Percentiles rank a stretch among this genome's conserved stretches.
phyloP scores from a whole-genome alignment of 37 sponge, comb jelly and placozoan species.

The Dysidea cf. avara region DNA sequence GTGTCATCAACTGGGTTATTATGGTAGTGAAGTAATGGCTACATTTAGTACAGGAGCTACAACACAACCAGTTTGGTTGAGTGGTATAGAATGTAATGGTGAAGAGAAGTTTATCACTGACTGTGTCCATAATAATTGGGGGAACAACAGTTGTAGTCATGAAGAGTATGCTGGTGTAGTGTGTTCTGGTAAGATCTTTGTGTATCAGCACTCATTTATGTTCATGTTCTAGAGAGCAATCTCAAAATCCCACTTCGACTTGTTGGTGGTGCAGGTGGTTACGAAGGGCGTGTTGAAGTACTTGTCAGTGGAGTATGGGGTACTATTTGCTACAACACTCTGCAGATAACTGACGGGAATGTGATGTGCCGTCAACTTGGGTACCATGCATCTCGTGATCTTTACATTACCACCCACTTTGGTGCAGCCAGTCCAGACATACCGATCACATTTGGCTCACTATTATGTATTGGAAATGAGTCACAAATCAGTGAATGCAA shows the following conservation, averaged over 20 bases:
- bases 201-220: neutral
- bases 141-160: neutral
- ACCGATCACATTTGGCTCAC: neutral
- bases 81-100: slow-evolving; percentile 19
- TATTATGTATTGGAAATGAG: neutral
- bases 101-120: slow-evolving; percentile 10
- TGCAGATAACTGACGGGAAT: slow-evolving; percentile 5
- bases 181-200: slow-evolving; percentile 9
- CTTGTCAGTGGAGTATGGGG: neutral
- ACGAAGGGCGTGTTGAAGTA: neutral
- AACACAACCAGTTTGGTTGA: slow-evolving; percentile 20
- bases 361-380: slow-evolving; percentile 2
- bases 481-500: neutral
- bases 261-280: neutral
- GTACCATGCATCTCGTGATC: neutral
- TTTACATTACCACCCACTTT: neutral
- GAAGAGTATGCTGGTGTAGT: neutral
- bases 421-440: neutral
- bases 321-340: neutral
- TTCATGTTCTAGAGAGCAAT: neutral
- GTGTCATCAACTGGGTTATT: slow-evolving; percentile 10
- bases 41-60: slow-evolving; percentile 5
- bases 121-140: neutral
- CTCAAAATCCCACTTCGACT: neutral
- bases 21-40: too few species aligned